Evolutionary conservation across 1,140 invertebrate genomes (phyloP).

Genomic region (Drosophila paulistorum): DNA sequence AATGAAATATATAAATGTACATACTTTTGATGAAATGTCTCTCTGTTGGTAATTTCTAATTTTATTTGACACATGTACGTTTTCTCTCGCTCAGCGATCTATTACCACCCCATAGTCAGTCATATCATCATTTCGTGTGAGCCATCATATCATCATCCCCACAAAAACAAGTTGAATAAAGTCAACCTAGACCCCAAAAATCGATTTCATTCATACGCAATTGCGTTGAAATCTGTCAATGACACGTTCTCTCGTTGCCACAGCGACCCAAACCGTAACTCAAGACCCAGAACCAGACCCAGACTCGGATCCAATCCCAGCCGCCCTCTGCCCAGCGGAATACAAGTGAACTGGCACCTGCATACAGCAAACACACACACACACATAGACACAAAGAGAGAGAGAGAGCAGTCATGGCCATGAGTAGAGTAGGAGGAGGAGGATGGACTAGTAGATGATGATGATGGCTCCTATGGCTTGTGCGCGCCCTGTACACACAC

Average conservation of each 20-base stretch:
- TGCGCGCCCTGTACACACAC: slow-evolving; percentile 33
- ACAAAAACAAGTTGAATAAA: background rate
- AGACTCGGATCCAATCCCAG: background rate
- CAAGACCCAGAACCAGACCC: slow-evolving; percentile 25
- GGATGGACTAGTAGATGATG: no score
- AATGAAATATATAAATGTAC: background rate
- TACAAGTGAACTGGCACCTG: slow-evolving; percentile 42
- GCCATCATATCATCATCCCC: background rate
- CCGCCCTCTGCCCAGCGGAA: slow-evolving; percentile 13
- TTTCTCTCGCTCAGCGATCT: background rate
- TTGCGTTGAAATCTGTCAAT: slow-evolving; percentile 78
- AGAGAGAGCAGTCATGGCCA: background rate
- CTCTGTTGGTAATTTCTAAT: background rate
- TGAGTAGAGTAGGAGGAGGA: slow-evolving; percentile 2
- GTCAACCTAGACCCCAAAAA: slow-evolving; percentile 47
- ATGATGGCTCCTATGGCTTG: background rate
- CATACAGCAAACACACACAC: slow-evolving; percentile 15
- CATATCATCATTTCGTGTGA: background rate
- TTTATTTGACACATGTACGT: slow-evolving; percentile 15
- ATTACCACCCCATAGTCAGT: background rate
- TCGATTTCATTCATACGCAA: slow-evolving; percentile 78
- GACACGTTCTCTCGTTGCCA: slow-evolving; percentile 59
- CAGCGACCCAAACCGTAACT: slow-evolving; percentile 12
- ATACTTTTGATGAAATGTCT: background rate
- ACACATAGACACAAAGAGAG: background rate